phyloP scores from a whole-genome alignment of 2,797 vertebrate genomes.

The Tenualosa thibaudeaui region DNA sequence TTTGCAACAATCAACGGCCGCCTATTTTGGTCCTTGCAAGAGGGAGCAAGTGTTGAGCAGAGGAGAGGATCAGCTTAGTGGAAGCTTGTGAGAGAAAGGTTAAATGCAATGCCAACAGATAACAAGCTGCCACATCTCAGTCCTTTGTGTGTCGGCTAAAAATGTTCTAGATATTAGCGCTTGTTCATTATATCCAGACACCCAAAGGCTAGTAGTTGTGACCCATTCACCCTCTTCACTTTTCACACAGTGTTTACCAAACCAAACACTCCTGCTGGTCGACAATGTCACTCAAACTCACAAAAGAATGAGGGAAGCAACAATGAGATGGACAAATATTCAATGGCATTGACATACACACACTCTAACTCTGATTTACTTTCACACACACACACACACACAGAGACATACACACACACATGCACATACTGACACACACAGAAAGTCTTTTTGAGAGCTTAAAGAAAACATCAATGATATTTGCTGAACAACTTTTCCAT shows the following conservation, averaged over 20 bases:
- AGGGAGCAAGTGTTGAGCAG: background rate
- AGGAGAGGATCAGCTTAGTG: background rate
- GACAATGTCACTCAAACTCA: background rate
- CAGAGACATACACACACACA: background rate
- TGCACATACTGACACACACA: background rate
- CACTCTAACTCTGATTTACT: background rate
- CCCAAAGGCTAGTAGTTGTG: background rate
- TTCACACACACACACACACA: background rate
- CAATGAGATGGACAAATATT: background rate
- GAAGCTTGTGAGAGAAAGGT: background rate
- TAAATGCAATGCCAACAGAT: background rate
- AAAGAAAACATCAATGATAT: background rate
- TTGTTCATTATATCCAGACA: background rate
- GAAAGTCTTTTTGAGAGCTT: background rate
- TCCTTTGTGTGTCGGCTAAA: background rate
- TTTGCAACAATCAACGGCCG: background rate
- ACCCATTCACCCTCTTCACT: background rate
- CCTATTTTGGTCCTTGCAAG: background rate
- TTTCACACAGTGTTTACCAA: background rate
- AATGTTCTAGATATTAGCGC: background rate
- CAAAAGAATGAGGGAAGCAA: background rate
- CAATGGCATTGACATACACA: background rate
- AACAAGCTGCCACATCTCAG: background rate
- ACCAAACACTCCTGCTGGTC: background rate
- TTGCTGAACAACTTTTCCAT: background rate